Base-by-base conservation (phyloP, 2,888 invertebrate species). In the Panzeria rudis region DNA sequence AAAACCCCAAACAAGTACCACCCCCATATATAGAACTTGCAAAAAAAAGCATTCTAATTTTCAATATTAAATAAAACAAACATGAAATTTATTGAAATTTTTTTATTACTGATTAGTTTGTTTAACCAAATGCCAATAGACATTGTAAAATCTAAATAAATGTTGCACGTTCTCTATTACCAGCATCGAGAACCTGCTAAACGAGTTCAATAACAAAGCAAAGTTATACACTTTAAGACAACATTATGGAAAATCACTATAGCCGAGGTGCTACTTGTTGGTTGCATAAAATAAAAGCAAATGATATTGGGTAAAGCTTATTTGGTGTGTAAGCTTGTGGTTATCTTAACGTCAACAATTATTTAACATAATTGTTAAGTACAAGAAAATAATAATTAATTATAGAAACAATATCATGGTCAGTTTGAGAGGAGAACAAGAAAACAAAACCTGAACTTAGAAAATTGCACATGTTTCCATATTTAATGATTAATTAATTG, bases 121-220 rank as follows among this genome's bases (percentile, higher is more conserved):
- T 20, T 47, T 15, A 44, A 68, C 59, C 61, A 68, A 69, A 13
- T 25, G n/a, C 54, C 25, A 62, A 75, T 69, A 76, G 56, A 32
- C 3, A 44, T 44, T n/a, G 41, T 71, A 72, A 73, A 61, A 20
- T 44, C 4, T 9, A 4, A 54, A n/a, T 41, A 52, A 23, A 47
- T 64, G 41, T n/a, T n/a, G 71, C 54, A 47, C 7, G 50, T 68
- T 73, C 47, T 68, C 73, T 68, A 73, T 68, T 80, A 13, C 56
- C 66, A 59, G 20, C 38, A 68, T 29, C 15, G 54, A 50, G 71
- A 84, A 84, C 84, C 80, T 80, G 84, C 61, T 72, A 61, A 76
- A 84, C 84, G 35, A 76, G 84, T 84, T 80, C 71, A 84, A 84
- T 84, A 84, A 80, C 84, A 84, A 84, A 80, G 80, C 72, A 59